Evolutionary conservation across 2,797 vertebrate species (phyloP).

Genomic region (Cryptoprocta ferox): DNA sequence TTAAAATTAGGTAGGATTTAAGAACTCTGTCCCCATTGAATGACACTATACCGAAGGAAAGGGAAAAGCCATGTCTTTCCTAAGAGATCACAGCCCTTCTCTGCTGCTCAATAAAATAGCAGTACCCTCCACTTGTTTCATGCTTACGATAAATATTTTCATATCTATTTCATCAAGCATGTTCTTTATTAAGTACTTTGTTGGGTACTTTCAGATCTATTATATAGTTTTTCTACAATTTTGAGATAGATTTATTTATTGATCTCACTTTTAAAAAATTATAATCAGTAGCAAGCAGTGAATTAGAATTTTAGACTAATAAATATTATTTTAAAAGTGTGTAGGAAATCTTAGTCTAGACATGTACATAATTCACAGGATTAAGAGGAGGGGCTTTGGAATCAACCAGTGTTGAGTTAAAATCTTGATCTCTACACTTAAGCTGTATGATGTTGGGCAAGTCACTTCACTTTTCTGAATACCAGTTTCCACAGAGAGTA

Average conservation of each 20-base stretch:
- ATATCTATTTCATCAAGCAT: not conserved
- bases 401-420: not conserved
- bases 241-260: not conserved
- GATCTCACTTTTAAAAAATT: not conserved
- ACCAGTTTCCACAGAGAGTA: not conserved
- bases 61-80: not conserved
- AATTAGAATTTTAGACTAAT: not conserved
- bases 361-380: not conserved
- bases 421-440: not conserved
- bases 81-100: not conserved
- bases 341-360: not conserved
- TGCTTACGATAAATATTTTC: not conserved
- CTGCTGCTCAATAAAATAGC: not conserved
- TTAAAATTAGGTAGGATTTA: not conserved
- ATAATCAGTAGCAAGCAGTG: not conserved
- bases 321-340: not conserved
- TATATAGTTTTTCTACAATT: not conserved
- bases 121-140: not conserved
- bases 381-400: not conserved
- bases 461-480: not conserved
- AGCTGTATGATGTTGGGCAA: rapidly evolving
- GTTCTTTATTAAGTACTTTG: not conserved
- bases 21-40: not conserved
- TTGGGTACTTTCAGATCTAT: not conserved
- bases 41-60: rapidly evolving